Evolutionary conservation across 2,113 vertebrate species (phyloP), one percentile per base, ranked within the genome.

Genomic region (Petaurus breviceps): DNA sequence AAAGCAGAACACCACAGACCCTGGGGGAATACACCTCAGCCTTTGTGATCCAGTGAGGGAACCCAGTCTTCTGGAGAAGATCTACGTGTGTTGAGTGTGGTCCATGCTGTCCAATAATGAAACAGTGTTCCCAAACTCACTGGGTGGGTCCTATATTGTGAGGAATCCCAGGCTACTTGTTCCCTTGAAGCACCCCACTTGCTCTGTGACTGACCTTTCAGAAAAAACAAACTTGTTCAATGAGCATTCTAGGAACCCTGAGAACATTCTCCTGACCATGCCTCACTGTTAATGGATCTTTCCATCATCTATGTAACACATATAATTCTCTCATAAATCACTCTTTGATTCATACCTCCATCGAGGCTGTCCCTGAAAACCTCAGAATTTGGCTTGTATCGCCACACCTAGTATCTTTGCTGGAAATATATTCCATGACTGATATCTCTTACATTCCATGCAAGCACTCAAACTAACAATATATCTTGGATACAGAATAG

Each of bases 251-350:
- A 19, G 77, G 54, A 89, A 10, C 24, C 2, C 0, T 25, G 91
- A 47, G 52, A 5, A 16, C 11, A 31, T 2, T 47, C 54, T 3
- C 0, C 2, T 11, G 51, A 31, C 2, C 2, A 0, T 3, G 31
- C n/a, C 55, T 25, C 16, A 43, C 22, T 43, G 68, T 19, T n/a
- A 84, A 43, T 43, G 68, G 7, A 23, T 77, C 68, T 77, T 77
- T n/a, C 37, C 16, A n/a, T 77, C 68, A 77, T 77, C 19, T 77
- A 77, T n/a, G 16, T 19, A 77, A 77, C 26, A 77, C 37, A 19
- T 43, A 43, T 84, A 43, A 77, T 25, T 77, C 16, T 84, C 16
- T 84, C n/a, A 43, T 84, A 84, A 84, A 84, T 84, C 68, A 84
- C n/a, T 23, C 68, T 84, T 23, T 84, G 68, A 43, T 84, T 84